Base-by-base conservation (phyloP, 2,888 invertebrate species). In the Drosophila suboccidentalis region DNA sequence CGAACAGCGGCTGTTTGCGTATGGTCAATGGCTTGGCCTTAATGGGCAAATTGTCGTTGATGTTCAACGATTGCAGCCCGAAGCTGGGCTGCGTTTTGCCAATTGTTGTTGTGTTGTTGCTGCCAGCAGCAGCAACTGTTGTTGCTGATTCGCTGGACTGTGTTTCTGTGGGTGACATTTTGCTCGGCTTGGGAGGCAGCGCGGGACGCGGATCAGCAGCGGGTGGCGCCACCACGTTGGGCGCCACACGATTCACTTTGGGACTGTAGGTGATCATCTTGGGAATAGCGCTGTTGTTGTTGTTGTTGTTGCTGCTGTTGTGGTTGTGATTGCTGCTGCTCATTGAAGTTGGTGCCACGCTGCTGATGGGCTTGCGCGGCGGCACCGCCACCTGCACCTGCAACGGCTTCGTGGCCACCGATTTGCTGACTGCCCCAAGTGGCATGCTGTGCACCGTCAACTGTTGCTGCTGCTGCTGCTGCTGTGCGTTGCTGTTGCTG, bases 1-100 rank as follows among this genome's bases (percentile, higher is more conserved):
- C 96, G 80, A 95, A 95, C 46, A 96, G 92, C n/a, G 96, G 96
- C 82, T 96, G 96, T 92, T 97, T 97, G 92, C 97, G 95, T 75
- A 97, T 95, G 49, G 97, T 97, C 71, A 97, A 92, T 0, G 97
- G 97, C 80, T 96, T 96, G 1, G 97, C 97, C 93, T 97, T 97
- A 77, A 97, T 95, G 39, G 93, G 93, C 79, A 93, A 91, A 76
- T 93, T 93, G 72, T 94, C 93, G 17, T 93, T 92, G 64, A 93
- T 92, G 71, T 93, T 92, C 84, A 83, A 83, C 69, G 85, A 90
- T 51, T 91, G 91, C 51, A 90, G 65, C 0, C 89, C 90, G 29
- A 90, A 82, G 34, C 69, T 80, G 17, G 41, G 49, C 44, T 63
- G 74, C 0, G 47, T 2, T 39, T 47, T 26, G 55, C 15, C 38